These are phyloP conservation scores for Galeruca laticollis DNA, from an alignment of 2,888 invertebrate genomes.

Conservation along the genomic window DNA sequence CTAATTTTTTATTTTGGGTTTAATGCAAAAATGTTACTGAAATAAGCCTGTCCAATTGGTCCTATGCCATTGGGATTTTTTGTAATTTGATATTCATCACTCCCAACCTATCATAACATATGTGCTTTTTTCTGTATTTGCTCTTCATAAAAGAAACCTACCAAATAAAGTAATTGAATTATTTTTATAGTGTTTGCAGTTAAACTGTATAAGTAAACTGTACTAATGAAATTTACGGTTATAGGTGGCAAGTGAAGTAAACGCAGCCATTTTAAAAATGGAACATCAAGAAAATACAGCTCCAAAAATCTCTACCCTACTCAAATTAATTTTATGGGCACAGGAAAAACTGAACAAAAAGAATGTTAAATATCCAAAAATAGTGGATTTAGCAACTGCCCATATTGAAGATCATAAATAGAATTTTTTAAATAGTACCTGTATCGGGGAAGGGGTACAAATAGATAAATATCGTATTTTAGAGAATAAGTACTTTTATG, in stretches of 20 bases:
- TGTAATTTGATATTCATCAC: too few species aligned
- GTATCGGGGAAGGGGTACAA: constrained; percentile 15
- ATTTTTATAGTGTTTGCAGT: too few species aligned
- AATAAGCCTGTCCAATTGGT: too few species aligned
- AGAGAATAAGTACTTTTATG: constrained; percentile 14
- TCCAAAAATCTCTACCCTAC: constrained; percentile 89
- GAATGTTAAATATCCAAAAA: constrained; percentile 94
- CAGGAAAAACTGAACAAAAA: constrained; percentile 95
- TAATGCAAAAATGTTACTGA: too few species aligned
- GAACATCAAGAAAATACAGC: constrained; percentile 92
- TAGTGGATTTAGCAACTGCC: constrained; percentile 91
- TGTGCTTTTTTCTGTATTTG: too few species aligned
- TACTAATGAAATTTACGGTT: constrained; percentile 43
- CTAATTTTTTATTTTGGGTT: too few species aligned
- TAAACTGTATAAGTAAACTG: too few species aligned
- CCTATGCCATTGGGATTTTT: too few species aligned
- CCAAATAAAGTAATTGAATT: too few species aligned
- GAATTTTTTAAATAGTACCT: constrained; percentile 46
- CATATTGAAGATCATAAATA: constrained; percentile 75
- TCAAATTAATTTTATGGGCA: constrained; percentile 95
- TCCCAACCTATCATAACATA: too few species aligned
- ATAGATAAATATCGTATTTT: constrained; percentile 2
- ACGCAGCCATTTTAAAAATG: constrained; percentile 95
- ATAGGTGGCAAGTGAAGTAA: constrained; percentile 95
- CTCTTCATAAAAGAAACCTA: too few species aligned